Percentiles rank a stretch among this genome's conserved stretches.
These are phyloP conservation scores for Drosophila kurseongensis DNA, from an alignment of 1,140 invertebrate species.

Conservation along the genomic window DNA sequence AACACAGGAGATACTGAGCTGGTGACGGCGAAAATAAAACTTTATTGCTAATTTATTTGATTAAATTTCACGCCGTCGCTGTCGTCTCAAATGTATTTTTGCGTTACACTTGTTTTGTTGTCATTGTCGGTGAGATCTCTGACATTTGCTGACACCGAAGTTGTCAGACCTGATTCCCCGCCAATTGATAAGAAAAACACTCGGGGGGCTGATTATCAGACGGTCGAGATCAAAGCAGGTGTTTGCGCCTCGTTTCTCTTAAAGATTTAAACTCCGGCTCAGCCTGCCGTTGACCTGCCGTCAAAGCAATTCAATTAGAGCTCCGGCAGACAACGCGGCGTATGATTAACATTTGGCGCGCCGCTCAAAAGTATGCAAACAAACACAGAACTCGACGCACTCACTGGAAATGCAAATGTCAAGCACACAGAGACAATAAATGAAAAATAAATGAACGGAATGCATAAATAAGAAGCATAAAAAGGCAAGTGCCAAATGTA, in stretches of 20 bases:
- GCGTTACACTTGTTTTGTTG: conserved; percentile 8
- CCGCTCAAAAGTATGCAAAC: conserved; percentile 72
- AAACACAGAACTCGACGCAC: conserved; percentile 28
- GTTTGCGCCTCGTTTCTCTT: conserved; percentile 7
- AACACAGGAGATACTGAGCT: conserved; percentile 22
- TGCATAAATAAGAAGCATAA: conserved; percentile 75
- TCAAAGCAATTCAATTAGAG: conserved; percentile 75
- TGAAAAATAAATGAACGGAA: conserved; percentile 71
- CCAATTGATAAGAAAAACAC: conserved; percentile 68
- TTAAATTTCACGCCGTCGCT: conserved; percentile 69
- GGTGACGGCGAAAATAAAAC: conserved; percentile 69
- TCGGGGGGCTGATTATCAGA: conserved; percentile 31
- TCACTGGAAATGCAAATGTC: conserved; percentile 64
- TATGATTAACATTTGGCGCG: conserved; percentile 50
- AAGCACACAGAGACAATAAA: conserved; percentile 50
- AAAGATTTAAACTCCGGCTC: conserved; percentile 35
- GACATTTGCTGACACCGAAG: conserved; percentile 67
- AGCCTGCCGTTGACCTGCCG: conserved; percentile 33
- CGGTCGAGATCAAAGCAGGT: conserved; percentile 64
- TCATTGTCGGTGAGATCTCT: conserved; percentile 9
- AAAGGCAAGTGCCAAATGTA: conserved; percentile 69
- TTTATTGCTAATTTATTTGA: conserved; percentile 83
- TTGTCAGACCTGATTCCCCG: conserved; percentile 46
- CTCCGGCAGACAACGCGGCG: conserved; percentile 31
- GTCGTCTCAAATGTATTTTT: conserved; percentile 55